These are phyloP conservation scores for Heterohyrax brucei DNA, from an alignment of 2,797 vertebrate genomes.

Conservation along the genomic window DNA sequence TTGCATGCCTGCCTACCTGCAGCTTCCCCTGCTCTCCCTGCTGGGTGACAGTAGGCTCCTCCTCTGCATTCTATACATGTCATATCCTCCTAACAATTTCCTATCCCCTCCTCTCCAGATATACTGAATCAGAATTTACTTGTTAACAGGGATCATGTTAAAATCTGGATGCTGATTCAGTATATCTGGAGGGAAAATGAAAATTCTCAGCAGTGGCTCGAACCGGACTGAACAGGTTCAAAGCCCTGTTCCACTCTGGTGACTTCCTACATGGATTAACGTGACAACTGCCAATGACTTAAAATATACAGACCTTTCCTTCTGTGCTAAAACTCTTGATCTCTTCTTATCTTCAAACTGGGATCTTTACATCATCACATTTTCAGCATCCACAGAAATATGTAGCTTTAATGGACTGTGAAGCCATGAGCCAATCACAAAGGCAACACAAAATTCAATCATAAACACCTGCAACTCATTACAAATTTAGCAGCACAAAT, in stretches of 20 bases:
- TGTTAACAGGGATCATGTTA: too few species aligned
- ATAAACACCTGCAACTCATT: slow-evolving; percentile 84
- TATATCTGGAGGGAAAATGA: too few species aligned
- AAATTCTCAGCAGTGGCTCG: too few species aligned
- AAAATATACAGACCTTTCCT: slow-evolving; percentile 41
- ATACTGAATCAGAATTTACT: too few species aligned
- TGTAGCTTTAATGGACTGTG: slow-evolving; percentile 73
- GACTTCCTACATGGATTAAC: neutral
- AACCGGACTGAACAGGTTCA: too few species aligned
- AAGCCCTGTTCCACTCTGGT: neutral
- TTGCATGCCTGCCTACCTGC: too few species aligned
- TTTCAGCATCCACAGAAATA: slow-evolving; percentile 70
- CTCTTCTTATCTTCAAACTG: slow-evolving; percentile 62
- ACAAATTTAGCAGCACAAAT: slow-evolving; percentile 83
- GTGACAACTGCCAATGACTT: slow-evolving; percentile 44
- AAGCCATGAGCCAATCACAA: slow-evolving; percentile 79
- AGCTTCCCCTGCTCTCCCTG: too few species aligned
- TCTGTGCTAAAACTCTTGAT: slow-evolving; percentile 51
- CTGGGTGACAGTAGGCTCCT: too few species aligned
- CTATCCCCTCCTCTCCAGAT: too few species aligned
- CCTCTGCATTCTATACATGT: too few species aligned
- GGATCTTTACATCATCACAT: slow-evolving; percentile 64
- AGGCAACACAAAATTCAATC: slow-evolving; percentile 81
- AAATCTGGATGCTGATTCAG: too few species aligned
- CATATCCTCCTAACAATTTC: too few species aligned